A percentile compares a stretch with the other conserved stretches of the same genome.
Conservation (phyloP, 2,888 invertebrate species). For the Chymomyza fuscimana region DNA sequence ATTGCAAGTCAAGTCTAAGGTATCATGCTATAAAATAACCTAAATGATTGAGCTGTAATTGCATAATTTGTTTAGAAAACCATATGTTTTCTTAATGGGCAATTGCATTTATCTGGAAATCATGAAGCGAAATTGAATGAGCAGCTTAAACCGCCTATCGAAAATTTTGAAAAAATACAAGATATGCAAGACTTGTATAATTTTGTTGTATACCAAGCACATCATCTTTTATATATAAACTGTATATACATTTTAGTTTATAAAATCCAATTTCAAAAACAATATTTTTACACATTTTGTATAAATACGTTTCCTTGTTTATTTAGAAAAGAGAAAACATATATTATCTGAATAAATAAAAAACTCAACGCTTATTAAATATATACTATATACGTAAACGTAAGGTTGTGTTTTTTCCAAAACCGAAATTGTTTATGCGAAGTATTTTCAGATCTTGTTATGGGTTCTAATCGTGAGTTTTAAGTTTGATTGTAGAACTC, state of each 20-base stretch:
- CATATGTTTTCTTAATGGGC: too few species aligned
- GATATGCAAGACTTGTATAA: conserved; percentile 43
- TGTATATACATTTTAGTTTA: conserved; percentile 54
- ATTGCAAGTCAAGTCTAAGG: background rate
- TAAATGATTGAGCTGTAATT: too few species aligned
- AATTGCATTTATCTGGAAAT: too few species aligned
- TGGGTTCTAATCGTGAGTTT: background rate
- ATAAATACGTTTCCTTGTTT: conserved; percentile 66
- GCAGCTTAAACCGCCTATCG: background rate
- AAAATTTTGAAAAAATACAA: conserved; percentile 6
- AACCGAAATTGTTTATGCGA: conserved; percentile 14
- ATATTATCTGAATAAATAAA: conserved; percentile 63
- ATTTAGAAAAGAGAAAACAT: conserved; percentile 54
- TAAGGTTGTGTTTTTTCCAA: conserved; percentile 57
- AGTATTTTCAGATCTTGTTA: background rate
- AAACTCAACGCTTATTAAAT: conserved; percentile 69
- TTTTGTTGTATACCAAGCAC: conserved; percentile 51
- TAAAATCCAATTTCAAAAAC: conserved; percentile 16
- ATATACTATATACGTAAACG: conserved; percentile 35
- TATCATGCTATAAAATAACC: too few species aligned
- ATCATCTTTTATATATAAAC: conserved; percentile 51
- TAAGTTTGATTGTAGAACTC: background rate
- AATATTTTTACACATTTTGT: conserved; percentile 47
- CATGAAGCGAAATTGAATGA: background rate
- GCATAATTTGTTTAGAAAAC: background rate